A percentile compares a stretch with the other conserved stretches of the same genome.
phyloP scores from a whole-genome alignment of 2,888 invertebrate genomes.

The Urechis unicinctus region DNA sequence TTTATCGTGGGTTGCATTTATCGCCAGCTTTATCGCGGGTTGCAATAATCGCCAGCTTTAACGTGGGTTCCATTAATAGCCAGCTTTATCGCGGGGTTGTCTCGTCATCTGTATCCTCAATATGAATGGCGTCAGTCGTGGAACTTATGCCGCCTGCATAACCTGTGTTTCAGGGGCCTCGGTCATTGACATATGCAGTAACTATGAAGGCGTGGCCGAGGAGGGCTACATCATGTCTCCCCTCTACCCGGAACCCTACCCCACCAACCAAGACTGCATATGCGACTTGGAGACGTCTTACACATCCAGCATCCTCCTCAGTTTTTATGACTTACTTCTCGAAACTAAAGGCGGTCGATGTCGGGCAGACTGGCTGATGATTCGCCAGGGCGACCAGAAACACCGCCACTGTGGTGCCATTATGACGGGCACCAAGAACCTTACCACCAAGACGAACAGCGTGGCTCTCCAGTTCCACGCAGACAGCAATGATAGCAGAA shows the following conservation, averaged over 20 bases:
- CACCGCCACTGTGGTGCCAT: slow-evolving; percentile 24
- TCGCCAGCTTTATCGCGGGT: no score
- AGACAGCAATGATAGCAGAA: slow-evolving; percentile 14
- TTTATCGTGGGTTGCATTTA: no score
- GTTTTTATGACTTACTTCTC: slow-evolving; percentile 21
- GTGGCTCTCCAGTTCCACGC: slow-evolving; percentile 21
- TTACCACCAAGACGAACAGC: slow-evolving; percentile 14
- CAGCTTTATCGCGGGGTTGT: no score
- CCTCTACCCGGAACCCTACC: slow-evolving; percentile 20
- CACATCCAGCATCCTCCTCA: slow-evolving; percentile 13
- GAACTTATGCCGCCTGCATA: no score
- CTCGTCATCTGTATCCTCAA: no score
- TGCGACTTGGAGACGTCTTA: slow-evolving; percentile 15
- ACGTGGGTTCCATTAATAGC: no score
- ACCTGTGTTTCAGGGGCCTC: no score
- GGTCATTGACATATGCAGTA: slow-evolving; percentile 18
- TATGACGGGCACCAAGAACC: slow-evolving; percentile 18
- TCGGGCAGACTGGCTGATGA: slow-evolving; percentile 23
- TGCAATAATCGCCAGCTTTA: no score
- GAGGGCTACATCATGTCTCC: slow-evolving; percentile 20
- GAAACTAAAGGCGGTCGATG: slow-evolving; percentile 20
- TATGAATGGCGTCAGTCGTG: no score
- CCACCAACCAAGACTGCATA: slow-evolving; percentile 16
- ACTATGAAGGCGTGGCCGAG: background rate
- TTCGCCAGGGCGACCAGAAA: slow-evolving; percentile 19